A percentile compares a stretch with the other conserved stretches of the same genome.
Evolutionary conservation across 2,113 vertebrate genomes (phyloP).

Genomic region (Eudorcas thomsonii): DNA sequence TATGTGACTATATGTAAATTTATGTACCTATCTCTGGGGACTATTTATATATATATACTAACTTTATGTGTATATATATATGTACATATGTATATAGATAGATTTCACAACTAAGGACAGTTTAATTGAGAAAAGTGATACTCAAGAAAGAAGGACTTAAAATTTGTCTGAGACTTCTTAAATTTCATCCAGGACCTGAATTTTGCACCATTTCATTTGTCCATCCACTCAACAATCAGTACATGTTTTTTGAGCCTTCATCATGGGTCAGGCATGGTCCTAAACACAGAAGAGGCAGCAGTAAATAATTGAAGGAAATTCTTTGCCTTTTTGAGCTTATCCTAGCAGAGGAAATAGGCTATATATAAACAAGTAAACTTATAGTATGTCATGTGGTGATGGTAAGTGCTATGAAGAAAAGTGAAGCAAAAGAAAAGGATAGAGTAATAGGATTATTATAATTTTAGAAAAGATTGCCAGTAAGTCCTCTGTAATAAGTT

Average conservation of each 20-base stretch:
- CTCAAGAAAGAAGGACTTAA: not conserved
- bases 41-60: not conserved
- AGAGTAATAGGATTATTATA: not conserved
- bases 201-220: not conserved
- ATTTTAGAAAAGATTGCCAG: not conserved
- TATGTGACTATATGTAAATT: not conserved
- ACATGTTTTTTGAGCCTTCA: not conserved
- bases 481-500: not conserved
- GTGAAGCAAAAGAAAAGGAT: not conserved
- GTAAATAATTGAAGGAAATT: not conserved
- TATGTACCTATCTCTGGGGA: not conserved
- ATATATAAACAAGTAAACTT: not conserved
- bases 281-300: not conserved
- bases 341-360: not conserved
- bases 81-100: not conserved
- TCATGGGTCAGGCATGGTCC: not conserved
- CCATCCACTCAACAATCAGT: not conserved
- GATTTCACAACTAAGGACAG: not conserved
- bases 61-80: not conserved
- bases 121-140: not conserved
- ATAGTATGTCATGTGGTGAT: not conserved
- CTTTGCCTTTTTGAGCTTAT: not conserved
- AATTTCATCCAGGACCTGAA: not conserved
- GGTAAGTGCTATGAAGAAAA: not conserved
- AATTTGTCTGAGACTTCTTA: not conserved